Conservation (phyloP, 2,888 invertebrate genomes). For the Drosophila mercatorum region DNA sequence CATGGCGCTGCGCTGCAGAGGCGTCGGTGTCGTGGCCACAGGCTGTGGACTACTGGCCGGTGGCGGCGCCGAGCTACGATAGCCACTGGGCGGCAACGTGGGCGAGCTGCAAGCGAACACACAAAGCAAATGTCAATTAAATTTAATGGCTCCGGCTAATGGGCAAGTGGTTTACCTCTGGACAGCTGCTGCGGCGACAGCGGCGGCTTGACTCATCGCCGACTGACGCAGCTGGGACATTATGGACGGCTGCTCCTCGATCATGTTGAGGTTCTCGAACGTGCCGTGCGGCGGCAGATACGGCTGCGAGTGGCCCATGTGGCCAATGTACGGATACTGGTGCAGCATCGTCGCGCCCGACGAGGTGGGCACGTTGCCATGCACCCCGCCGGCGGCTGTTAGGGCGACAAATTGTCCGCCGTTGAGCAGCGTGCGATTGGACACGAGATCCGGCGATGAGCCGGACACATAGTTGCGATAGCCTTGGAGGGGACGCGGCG, state of each 20-base stretch:
- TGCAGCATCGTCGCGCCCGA: constrained; percentile 77
- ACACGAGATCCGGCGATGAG: constrained; percentile 91
- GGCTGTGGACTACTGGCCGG: constrained; percentile 84
- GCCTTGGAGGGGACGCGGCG: constrained; percentile 86
- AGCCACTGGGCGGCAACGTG: constrained; percentile 85
- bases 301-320: constrained; percentile 84
- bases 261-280: constrained; percentile 89
- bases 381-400: constrained; percentile 45
- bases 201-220: constrained; percentile 77
- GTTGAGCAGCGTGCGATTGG: constrained; percentile 88
- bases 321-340: constrained; percentile 82
- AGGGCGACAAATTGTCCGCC: constrained; percentile 71
- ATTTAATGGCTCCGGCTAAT: neutral
- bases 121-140: constrained; percentile 1
- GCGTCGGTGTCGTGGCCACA: constrained; percentile 80
- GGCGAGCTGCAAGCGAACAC: constrained; percentile 60
- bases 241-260: constrained; percentile 84
- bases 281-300: constrained; percentile 88
- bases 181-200: constrained; percentile 61
- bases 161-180: constrained; percentile 57
- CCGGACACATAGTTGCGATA: constrained; percentile 88
- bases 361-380: constrained; percentile 82
- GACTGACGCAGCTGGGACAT: constrained; percentile 81
- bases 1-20: constrained; percentile 83
- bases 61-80: constrained; percentile 84